Evolutionary conservation across 2,888 invertebrate species (phyloP).

Genomic region (Papilio gigon): DNA sequence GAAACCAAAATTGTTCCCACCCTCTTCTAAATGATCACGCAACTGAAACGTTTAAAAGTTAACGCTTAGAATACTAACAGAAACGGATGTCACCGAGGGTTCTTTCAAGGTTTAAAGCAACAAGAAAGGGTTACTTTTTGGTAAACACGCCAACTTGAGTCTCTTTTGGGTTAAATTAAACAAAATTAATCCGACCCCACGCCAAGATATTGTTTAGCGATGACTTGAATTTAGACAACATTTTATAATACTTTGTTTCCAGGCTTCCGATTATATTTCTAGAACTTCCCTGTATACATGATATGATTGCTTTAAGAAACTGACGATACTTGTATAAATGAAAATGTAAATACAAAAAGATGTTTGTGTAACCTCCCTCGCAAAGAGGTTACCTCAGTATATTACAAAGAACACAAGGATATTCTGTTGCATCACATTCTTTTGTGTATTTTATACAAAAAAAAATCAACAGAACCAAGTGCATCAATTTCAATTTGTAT

Average conservation of each 20-base stretch:
- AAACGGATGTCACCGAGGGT: background rate
- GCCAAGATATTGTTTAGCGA: background rate
- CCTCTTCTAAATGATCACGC: background rate
- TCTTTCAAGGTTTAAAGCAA: background rate
- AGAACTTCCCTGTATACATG: background rate
- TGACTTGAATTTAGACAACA: background rate
- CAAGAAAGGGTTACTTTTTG: background rate
- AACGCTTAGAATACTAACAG: background rate
- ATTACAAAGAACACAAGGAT: background rate
- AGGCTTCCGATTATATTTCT: too few species aligned
- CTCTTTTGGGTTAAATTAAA: background rate
- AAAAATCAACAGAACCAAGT: slow-evolving; percentile 11
- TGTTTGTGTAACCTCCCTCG: background rate
- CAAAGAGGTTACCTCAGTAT: slow-evolving; percentile 6
- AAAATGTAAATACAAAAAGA: background rate
- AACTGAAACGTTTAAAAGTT: background rate
- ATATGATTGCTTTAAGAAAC: background rate
- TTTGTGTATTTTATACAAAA: slow-evolving; percentile 14
- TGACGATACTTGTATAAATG: background rate
- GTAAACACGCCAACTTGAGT: background rate
- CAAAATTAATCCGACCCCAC: background rate
- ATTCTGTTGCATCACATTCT: background rate
- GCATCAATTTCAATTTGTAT: background rate
- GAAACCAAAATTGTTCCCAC: background rate
- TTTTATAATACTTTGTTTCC: background rate